Evolutionary conservation across 2,113 vertebrate genomes (phyloP), one percentile per base, ranked within the genome.

Genomic region (Ancistrus triradiatus): DNA sequence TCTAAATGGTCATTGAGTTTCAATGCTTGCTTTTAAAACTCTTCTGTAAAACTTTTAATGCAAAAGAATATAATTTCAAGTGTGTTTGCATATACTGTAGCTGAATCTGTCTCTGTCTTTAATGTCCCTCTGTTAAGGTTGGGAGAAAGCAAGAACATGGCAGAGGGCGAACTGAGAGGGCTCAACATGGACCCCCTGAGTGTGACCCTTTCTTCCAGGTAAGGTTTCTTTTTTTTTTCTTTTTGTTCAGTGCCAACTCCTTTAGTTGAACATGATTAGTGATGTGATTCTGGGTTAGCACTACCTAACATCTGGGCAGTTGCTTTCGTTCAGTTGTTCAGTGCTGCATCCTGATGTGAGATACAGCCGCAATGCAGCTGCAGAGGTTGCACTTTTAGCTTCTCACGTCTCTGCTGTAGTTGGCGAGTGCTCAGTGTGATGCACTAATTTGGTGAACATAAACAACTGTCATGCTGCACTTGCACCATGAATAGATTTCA

Each of bases 171-270:
- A 18, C 17, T 0, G 77, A 83, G 28, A 78, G 77, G n/a, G 18
- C n/a, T 48, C 40, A 72, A 42, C 67, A 69, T n/a, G 66, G 68
- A 66, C 62, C 72, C 33, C 6, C 69, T 31, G 77, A 82, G 24
- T 78, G 25, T 67, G 64, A 70, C 13, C 51, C 38, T 17, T 70
- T 74, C 65, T 60, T 61, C 59, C 75, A 82, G 80, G 86, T 86
- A 78, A 68, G 68, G 46, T 13, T 27, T 3, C 7, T 10, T 35
- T 9, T 21, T 14, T 19, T 25, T 31, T n/a, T 6, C n/a, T 15
- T 42, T 6, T n/a, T n/a, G n/a, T 6, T 31, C 3, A 31, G 7
- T 7, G 7, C 27, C 27, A 31, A n/a, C n/a, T n/a, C n/a, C n/a
- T n/a, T n/a, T n/a, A n/a, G n/a, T n/a, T n/a, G n/a, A n/a, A n/a